phyloP scores from a whole-genome alignment of 2,888 invertebrate species.

The Amiota mariae region DNA sequence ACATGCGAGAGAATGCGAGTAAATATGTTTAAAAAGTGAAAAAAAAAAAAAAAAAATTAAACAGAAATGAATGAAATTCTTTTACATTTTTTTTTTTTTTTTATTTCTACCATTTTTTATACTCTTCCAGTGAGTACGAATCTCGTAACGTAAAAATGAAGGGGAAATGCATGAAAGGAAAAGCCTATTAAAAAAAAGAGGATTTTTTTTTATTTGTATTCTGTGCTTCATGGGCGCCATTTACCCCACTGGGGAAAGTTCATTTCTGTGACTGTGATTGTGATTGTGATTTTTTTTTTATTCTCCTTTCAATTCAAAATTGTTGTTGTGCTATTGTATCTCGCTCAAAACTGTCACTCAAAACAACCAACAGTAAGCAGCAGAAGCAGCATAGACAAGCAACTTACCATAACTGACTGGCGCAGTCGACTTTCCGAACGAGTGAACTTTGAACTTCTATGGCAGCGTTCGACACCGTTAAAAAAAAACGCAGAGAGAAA shows the following conservation, averaged over 20 bases:
- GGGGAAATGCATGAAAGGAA: slow-evolving; percentile 13
- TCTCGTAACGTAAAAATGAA: not conserved
- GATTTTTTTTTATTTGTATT: not conserved
- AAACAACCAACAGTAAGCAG: slow-evolving; percentile 21
- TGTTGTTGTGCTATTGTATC: not conserved
- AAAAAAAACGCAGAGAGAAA: slow-evolving; percentile 37
- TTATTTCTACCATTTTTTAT: not conserved
- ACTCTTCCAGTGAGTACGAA: slow-evolving; percentile 8
- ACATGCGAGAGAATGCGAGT: too few species aligned
- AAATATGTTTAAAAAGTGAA: not conserved
- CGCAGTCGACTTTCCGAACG: slow-evolving; percentile 18
- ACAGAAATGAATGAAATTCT: slow-evolving; percentile 46
- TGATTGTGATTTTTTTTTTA: slow-evolving; percentile 19
- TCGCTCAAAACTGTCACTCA: slow-evolving; percentile 19
- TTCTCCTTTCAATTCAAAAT: not conserved
- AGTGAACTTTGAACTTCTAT: slow-evolving; percentile 37
- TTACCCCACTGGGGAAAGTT: slow-evolving; percentile 25
- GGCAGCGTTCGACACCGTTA: slow-evolving; percentile 41
- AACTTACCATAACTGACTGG: not conserved
- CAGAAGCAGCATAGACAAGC: not conserved
- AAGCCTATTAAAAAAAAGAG: not conserved
- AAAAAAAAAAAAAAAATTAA: slow-evolving; percentile 10
- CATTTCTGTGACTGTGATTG: not conserved
- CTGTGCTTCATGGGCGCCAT: not conserved
- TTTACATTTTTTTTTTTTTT: slow-evolving; percentile 4